Conservation (phyloP, 1,140 invertebrate genomes). For the Platorchestia sp. region DNA sequence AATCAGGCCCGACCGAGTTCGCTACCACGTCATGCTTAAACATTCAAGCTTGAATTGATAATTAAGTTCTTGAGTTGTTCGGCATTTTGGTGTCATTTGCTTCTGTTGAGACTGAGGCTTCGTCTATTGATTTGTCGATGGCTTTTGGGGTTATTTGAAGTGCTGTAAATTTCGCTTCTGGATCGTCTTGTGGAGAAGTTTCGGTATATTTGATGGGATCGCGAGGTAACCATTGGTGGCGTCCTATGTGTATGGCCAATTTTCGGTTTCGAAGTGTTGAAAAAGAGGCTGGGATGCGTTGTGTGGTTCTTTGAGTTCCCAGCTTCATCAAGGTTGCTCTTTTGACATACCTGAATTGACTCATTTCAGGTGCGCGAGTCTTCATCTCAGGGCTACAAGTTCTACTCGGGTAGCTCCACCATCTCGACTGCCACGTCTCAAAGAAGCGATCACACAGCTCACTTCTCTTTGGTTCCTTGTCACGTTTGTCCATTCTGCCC, state of each 20-base stretch:
- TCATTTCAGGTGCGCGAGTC: slow-evolving; percentile 34
- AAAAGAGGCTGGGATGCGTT: background rate
- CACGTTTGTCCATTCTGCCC: slow-evolving; percentile 43
- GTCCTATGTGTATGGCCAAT: background rate
- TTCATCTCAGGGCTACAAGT: slow-evolving; percentile 50
- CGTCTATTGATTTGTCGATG: background rate
- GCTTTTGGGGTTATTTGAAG: background rate
- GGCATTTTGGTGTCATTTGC: background rate
- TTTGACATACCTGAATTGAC: slow-evolving; percentile 52
- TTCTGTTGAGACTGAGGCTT: background rate
- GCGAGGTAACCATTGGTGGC: background rate
- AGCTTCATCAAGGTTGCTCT: slow-evolving; percentile 21
- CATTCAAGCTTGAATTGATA: background rate
- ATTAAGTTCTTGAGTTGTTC: background rate
- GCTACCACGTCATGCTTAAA: slow-evolving; percentile 23
- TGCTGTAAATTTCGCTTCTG: background rate
- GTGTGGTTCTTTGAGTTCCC: slow-evolving; percentile 5
- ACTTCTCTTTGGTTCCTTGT: slow-evolving; percentile 7
- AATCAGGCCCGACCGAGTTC: slow-evolving; percentile 31
- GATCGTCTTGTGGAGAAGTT: background rate
- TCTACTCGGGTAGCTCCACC: slow-evolving; percentile 24
- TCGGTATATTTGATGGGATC: background rate
- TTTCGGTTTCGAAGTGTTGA: background rate
- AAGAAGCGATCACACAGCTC: background rate
- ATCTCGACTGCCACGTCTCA: slow-evolving; percentile 10